Base-by-base conservation (phyloP, 2,888 invertebrate genomes). In the Lapara coniferarum region DNA sequence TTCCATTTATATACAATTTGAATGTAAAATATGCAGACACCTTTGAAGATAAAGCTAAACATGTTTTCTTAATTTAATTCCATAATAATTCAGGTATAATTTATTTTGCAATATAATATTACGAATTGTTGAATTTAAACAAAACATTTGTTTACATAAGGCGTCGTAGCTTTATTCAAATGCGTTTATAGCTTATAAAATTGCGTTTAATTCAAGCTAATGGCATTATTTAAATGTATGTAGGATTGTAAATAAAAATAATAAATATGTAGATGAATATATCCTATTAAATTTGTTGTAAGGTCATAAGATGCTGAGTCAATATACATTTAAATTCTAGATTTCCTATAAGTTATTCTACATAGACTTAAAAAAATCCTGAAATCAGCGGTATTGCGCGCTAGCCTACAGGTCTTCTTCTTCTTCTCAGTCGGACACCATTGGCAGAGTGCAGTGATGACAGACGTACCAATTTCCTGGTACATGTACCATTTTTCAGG, bases 1-100 rank as follows among this genome's bases (percentile, higher is more conserved):
- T 63, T 46, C n/a, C 63, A 63, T 66, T 37, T 66, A 25, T 25
- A 37, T 30, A 25, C n/a, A 19, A 52, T 66, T 66, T 66, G 37
- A 66, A 66, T 66, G 66, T 52, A 53, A 66, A 53, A 49, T 66
- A 8, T 37, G 7, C 52, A 66, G 66, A n/a, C 52, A 66, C 66
- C 53, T 66, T 66, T 52, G 5, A 66, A 53, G 66, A 37, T 52
- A 5, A 66, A 53, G 66, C 30, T 25, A 66, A 66, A 14, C 66
- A 51, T 52, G 30, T 66, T 66, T n/a, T 53, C 66, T 52, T 66
- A 30, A 66, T 66, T 52, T 37, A 7, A 25, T 66, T 66, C 10
- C 52, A 53, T 10, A 52, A 30, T 30, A 52, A 52, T 52, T 14
- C 52, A 30, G 10, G 66, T 30, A 14, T 52, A 66, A 66, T 66